A percentile compares a stretch with the other conserved stretches of the same genome.
phyloP scores from a whole-genome alignment of 2,113 vertebrate genomes.

The Astatotilapia flaviijosephi region DNA sequence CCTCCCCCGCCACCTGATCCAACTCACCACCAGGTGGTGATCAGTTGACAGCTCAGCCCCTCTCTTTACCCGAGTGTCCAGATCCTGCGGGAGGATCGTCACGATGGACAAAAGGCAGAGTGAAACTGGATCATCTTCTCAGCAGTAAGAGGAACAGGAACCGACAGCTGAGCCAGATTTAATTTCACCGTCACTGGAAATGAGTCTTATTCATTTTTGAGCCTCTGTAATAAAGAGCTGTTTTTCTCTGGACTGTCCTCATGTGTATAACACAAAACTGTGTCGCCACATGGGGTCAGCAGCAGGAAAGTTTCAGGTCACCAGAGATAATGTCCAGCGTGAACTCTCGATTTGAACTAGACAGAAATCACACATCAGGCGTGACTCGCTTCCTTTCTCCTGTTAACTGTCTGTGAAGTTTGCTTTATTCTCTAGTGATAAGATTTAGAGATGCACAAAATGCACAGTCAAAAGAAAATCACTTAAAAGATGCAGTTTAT shows the following conservation, averaged over 20 bases:
- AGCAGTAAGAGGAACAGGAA: neutral
- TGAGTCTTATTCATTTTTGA: neutral
- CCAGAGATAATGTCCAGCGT: neutral
- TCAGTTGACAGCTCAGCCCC: too few species aligned
- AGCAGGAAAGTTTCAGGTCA: neutral
- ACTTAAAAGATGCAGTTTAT: neutral
- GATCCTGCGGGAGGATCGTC: fast-evolving
- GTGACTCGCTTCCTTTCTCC: neutral
- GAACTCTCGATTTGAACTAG: neutral
- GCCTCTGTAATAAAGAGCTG: neutral
- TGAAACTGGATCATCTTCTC: neutral
- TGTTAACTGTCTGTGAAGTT: neutral
- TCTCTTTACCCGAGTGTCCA: too few species aligned
- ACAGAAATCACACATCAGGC: neutral
- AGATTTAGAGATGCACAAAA: neutral
- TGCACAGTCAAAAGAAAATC: neutral
- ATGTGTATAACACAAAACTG: neutral
- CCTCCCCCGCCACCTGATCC: too few species aligned
- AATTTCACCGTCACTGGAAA: neutral
- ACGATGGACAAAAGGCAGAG: neutral
- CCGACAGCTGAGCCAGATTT: neutral
- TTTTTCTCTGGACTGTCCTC: neutral
- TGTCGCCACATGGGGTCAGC: neutral
- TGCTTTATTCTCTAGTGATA: neutral
- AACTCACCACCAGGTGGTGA: too few species aligned